Evolutionary conservation across 2,888 invertebrate genomes (phyloP).

Genomic region (Prenolepis imparis): DNA sequence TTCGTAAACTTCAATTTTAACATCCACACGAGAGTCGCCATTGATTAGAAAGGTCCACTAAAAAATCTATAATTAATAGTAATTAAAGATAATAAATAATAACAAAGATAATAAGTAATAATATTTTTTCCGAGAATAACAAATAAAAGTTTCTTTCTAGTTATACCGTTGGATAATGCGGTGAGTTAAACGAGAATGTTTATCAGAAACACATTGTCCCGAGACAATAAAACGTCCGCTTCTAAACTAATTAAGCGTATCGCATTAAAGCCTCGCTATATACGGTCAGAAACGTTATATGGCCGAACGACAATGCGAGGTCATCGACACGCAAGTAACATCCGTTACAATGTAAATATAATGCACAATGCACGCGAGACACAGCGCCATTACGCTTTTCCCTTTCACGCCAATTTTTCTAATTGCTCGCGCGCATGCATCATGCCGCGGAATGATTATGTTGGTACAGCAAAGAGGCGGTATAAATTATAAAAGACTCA

Average conservation of each 20-base stretch:
- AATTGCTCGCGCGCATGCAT: slow-evolving; percentile 43
- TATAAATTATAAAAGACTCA: slow-evolving; percentile 47
- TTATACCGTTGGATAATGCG: background rate
- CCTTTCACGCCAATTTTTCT: slow-evolving; percentile 61
- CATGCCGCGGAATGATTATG: slow-evolving; percentile 26
- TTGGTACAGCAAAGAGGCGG: slow-evolving; percentile 48
- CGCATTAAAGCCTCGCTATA: slow-evolving; percentile 73
- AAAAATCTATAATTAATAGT: background rate
- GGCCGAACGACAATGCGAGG: slow-evolving; percentile 73
- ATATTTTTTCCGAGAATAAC: background rate
- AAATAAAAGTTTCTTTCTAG: background rate
- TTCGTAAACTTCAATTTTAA: background rate
- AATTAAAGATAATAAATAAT: background rate
- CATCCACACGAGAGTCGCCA: background rate
- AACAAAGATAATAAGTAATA: background rate
- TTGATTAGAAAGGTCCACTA: background rate
- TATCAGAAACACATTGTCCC: slow-evolving; percentile 62
- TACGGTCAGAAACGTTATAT: slow-evolving; percentile 67
- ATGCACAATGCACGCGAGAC: slow-evolving; percentile 67
- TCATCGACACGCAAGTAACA: slow-evolving; percentile 76
- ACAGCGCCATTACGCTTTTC: slow-evolving; percentile 69
- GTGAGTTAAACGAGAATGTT: slow-evolving; percentile 44
- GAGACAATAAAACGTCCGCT: slow-evolving; percentile 66
- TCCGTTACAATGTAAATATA: slow-evolving; percentile 76
- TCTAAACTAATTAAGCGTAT: slow-evolving; percentile 81